phyloP scores from a whole-genome alignment of 2,113 vertebrate genomes.

The Camarhynchus parvulus region DNA sequence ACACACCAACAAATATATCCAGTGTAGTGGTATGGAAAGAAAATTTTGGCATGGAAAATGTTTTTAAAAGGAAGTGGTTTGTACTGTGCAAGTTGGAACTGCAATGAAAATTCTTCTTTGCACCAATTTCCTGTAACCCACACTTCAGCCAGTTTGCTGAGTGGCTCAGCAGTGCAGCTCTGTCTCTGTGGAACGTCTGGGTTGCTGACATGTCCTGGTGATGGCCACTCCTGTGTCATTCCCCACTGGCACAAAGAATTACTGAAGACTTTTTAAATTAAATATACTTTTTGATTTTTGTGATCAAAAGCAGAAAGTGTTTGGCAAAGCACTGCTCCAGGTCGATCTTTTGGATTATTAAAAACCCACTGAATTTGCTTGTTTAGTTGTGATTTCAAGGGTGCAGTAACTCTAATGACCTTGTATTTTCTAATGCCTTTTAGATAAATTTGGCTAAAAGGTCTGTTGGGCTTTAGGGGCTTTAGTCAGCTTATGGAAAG shows the following conservation, averaged over 20 bases:
- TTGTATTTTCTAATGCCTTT: not conserved
- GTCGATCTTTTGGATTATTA: not conserved
- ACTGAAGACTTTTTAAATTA: not conserved
- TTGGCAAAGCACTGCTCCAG: not conserved
- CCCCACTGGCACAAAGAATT: not conserved
- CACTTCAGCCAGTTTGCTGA: not conserved
- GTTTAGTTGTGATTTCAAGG: not conserved
- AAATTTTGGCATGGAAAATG: not conserved
- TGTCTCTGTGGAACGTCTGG: not conserved
- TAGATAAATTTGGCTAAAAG: not conserved
- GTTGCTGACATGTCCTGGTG: not conserved
- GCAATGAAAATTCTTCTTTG: not conserved
- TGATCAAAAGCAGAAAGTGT: not conserved
- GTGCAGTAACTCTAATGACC: not conserved
- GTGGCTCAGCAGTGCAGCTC: not conserved
- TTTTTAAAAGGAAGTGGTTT: not conserved
- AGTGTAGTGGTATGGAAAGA: not conserved
- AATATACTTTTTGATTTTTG: not conserved
- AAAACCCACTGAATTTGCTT: not conserved
- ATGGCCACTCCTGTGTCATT: not conserved
- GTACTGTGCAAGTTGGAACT: not conserved
- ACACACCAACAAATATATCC: not conserved
- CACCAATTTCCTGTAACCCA: not conserved
- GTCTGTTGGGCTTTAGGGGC: not conserved
- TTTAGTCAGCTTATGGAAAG: not conserved